phyloP scores from a whole-genome alignment of 2,888 invertebrate genomes.

The Lottia scabra region DNA sequence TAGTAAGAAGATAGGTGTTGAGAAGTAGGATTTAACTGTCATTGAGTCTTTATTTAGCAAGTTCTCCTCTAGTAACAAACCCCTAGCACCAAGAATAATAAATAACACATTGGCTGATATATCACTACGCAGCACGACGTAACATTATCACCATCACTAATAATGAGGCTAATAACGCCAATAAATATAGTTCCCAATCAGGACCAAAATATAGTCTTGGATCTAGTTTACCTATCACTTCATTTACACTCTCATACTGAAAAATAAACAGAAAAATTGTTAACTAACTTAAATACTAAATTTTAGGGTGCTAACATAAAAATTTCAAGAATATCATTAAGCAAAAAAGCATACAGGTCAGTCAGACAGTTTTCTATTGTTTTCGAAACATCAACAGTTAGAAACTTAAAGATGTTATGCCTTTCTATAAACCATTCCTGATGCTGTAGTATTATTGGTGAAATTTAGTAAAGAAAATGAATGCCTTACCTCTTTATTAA shows the following conservation, averaged over 20 bases:
- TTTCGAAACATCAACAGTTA: no score
- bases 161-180: conserved; percentile 84
- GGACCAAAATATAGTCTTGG: conserved; percentile 71
- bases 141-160: conserved; percentile 81
- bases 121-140: conserved; percentile 36
- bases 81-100: no score
- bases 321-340: background rate
- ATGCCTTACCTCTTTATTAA: conserved; percentile 77
- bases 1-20: no score
- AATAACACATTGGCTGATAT: no score
- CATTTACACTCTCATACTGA: conserved; percentile 53
- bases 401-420: no score
- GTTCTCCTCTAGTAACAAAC: no score
- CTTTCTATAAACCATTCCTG: no score
- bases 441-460: no score
- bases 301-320: background rate
- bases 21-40: no score
- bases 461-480: background rate
- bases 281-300: background rate
- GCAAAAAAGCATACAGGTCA: no score
- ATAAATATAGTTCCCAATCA: conserved; percentile 95
- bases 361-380: no score
- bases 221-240: conserved; percentile 52
- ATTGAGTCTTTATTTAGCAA: no score
- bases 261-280: conserved; percentile 28